These are phyloP conservation scores for Hyaena hyaena DNA, from an alignment of 2,113 vertebrate genomes.

Conservation along the genomic window DNA sequence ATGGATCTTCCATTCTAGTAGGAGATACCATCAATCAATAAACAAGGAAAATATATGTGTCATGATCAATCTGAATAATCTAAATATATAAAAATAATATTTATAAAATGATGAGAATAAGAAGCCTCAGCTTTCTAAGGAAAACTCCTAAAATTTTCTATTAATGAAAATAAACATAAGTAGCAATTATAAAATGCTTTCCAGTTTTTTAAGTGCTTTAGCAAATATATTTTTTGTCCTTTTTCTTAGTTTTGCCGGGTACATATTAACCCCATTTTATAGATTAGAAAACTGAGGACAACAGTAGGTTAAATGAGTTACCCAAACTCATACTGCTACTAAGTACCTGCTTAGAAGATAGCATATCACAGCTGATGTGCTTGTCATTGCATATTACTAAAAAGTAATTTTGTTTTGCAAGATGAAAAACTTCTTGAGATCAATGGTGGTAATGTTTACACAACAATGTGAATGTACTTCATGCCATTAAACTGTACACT, in stretches of 20 bases:
- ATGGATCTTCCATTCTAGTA: background rate
- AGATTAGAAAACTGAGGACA: background rate
- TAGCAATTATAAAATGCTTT: slow-evolving; percentile 9
- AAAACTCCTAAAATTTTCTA: background rate
- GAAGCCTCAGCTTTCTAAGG: background rate
- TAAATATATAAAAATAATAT: slow-evolving; percentile 19
- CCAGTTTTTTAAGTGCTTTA: background rate
- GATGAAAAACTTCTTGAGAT: background rate
- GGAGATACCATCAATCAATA: background rate
- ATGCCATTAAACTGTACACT: background rate
- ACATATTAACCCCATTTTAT: background rate
- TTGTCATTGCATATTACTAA: background rate
- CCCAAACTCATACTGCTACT: background rate
- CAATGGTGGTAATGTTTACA: background rate
- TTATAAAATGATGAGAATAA: slow-evolving; percentile 18
- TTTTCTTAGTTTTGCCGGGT: background rate
- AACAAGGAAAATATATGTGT: background rate
- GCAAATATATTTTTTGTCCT: background rate
- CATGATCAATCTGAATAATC: slow-evolving; percentile 1
- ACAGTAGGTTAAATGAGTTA: background rate
- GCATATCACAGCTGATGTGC: background rate
- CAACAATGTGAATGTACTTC: background rate
- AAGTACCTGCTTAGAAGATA: background rate
- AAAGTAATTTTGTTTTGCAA: slow-evolving; percentile 31
- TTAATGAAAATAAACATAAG: background rate